phyloP scores from a whole-genome alignment of 1,140 invertebrate genomes.

The Trichogramma pretiosum region DNA sequence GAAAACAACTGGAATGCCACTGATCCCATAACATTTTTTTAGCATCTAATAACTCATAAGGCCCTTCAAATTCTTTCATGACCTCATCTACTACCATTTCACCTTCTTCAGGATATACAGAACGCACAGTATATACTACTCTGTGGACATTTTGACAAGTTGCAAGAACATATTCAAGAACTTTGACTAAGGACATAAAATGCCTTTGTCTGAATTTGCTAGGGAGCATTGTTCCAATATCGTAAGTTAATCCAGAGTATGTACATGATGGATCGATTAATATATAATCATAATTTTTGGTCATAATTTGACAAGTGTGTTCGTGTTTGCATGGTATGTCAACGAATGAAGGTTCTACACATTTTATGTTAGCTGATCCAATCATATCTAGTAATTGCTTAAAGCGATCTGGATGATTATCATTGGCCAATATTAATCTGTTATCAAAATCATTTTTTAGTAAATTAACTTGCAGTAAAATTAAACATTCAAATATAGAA shows the following conservation, averaged over 20 bases:
- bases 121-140: constrained; percentile 94
- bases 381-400: constrained; percentile 57
- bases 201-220: constrained; percentile 64
- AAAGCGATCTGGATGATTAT: constrained; percentile 62
- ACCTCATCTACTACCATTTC: constrained; percentile 74
- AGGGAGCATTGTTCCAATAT: too few relatives aligned
- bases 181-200: constrained; percentile 74
- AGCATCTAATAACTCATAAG: constrained; percentile 55
- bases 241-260: constrained; percentile 86
- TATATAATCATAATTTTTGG: constrained; percentile 51
- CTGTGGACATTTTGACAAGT: constrained; percentile 73
- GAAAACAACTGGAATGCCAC: constrained; percentile 60
- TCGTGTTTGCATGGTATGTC: too few relatives aligned
- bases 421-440: constrained; percentile 73
- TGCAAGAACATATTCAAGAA: constrained; percentile 76
- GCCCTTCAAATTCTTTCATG: constrained; percentile 45
- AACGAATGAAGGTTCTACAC: constrained; percentile 57
- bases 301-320: too few relatives aligned
- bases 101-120: constrained; percentile 82
- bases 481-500: constrained; percentile 10
- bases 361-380: constrained; percentile 52
- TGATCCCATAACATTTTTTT: constrained; percentile 51
- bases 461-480: neutral
- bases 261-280: constrained; percentile 93
- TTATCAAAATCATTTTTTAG: constrained; percentile 6